Conservation (phyloP, 1,140 invertebrate species). For the Galleria mellonella region DNA sequence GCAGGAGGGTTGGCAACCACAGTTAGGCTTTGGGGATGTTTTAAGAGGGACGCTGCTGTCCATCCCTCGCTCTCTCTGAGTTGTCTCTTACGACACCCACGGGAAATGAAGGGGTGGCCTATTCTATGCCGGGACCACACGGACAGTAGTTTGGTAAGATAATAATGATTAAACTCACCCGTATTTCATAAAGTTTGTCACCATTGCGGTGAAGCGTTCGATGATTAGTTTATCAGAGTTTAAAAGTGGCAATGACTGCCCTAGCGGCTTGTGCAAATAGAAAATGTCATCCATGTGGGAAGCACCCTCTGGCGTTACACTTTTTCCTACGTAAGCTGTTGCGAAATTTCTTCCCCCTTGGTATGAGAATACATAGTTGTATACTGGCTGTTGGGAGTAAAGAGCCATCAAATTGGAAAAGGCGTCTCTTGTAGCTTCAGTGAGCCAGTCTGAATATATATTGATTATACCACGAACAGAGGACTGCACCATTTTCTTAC, state of each 20-base stretch:
- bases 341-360: constrained; percentile 11
- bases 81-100: too few species aligned
- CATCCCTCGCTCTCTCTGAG: too few species aligned
- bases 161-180: background rate
- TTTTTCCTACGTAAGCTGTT: background rate
- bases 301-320: constrained; percentile 1
- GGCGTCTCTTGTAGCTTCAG: constrained; percentile 10
- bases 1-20: too few species aligned
- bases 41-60: too few species aligned
- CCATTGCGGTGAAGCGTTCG: constrained; percentile 8
- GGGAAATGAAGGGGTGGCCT: too few species aligned
- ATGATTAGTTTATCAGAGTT: constrained; percentile 15
- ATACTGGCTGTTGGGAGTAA: constrained; percentile 6
- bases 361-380: constrained; percentile 22
- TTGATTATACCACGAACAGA: background rate
- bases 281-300: constrained; percentile 26
- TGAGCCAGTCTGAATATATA: background rate
- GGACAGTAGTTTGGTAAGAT: background rate
- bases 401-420: constrained; percentile 9
- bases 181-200: constrained; percentile 3
- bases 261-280: constrained; percentile 16
- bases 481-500: background rate
- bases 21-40: too few species aligned
- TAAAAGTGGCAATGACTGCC: constrained; percentile 4
- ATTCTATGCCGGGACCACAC: too few species aligned